Conservation (phyloP, 2,888 invertebrate genomes). For the Beris chalybata region DNA sequence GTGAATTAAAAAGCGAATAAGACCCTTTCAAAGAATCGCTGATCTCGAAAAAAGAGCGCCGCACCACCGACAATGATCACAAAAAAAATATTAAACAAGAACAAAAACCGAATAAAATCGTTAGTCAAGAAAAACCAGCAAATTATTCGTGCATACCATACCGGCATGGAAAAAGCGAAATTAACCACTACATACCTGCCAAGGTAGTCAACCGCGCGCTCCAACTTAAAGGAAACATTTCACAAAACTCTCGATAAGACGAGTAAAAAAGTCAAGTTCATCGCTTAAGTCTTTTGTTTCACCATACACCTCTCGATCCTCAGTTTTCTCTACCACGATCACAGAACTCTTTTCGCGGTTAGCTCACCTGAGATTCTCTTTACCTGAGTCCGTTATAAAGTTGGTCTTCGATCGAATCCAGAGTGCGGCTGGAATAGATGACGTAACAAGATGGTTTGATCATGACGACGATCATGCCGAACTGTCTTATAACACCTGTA, state of each 20-base stretch:
- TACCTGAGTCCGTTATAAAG: constrained; percentile 25
- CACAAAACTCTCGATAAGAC: constrained; percentile 11
- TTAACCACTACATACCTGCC: constrained; percentile 32
- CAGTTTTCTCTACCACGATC: too few relatives aligned
- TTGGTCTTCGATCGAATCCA: constrained; percentile 14
- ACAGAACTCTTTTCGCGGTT: too few relatives aligned
- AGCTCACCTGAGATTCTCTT: constrained; percentile 10
- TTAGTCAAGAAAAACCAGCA: not conserved
- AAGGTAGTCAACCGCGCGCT: constrained; percentile 30
- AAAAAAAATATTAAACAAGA: too few relatives aligned
- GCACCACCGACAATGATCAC: too few relatives aligned
- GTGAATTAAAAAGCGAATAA: not conserved
- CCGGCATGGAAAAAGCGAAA: constrained; percentile 28
- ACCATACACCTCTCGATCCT: constrained; percentile 1
- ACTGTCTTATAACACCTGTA: constrained; percentile 17
- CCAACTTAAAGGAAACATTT: constrained; percentile 18
- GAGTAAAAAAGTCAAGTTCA: constrained; percentile 29
- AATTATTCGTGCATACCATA: constrained; percentile 19
- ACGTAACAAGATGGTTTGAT: constrained; percentile 10
- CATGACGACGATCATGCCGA: too few relatives aligned
- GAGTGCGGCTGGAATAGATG: constrained; percentile 21
- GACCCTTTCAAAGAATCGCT: not conserved
- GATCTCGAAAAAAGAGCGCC: constrained; percentile 1
- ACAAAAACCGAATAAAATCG: not conserved
- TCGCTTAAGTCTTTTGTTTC: constrained; percentile 33